Evolutionary conservation across 2,797 vertebrate genomes (phyloP), one percentile per base, ranked within the genome.

Genomic region (Calcarius lapponicus): DNA sequence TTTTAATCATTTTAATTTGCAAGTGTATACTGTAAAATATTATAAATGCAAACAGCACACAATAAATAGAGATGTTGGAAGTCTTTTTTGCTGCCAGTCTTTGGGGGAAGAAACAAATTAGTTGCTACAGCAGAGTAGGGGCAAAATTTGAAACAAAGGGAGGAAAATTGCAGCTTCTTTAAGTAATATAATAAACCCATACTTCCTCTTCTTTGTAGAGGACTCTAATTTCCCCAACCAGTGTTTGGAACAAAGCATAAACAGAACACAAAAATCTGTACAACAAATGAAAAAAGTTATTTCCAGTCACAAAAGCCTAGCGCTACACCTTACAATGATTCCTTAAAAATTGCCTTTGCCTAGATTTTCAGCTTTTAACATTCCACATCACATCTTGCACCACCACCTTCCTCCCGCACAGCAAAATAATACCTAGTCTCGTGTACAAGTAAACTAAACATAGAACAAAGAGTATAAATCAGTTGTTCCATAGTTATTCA

Each of bases 1-100:
- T 95, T 95, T 97, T 95, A 98, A 96, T 96, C 92, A 97, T 96
- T 97, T 97, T 96, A 94, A 96, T 96, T 96, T 97, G 92, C 94
- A 95, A 96, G 64, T n/a, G 54, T 74, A 72, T 94, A 95, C 38
- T 75, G 57, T 75, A 94, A 80, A 96, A 87, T 95, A 96, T 85
- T 96, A 88, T 80, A 96, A 97, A 96, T 22, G n/a, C 88, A 93
- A 97, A 96, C 61, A 86, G 81, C 2, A 2, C 72, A 96, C 80
- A 94, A 96, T 83, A 97, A 97, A 98, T 95, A 93, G 88, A 96
- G 95, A 97, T 56, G 76, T 54, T 93, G 89, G 92, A 93, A 96
- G 79, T 50, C 75, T 94, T 87, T 94, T 94, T 90, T 96, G 76
- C 86, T 96, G 58, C 90, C 87, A 94, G 86, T 95, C 87, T 97